phyloP scores from a whole-genome alignment of 2,113 vertebrate species.

The Mesembrinibis cayennensis region DNA sequence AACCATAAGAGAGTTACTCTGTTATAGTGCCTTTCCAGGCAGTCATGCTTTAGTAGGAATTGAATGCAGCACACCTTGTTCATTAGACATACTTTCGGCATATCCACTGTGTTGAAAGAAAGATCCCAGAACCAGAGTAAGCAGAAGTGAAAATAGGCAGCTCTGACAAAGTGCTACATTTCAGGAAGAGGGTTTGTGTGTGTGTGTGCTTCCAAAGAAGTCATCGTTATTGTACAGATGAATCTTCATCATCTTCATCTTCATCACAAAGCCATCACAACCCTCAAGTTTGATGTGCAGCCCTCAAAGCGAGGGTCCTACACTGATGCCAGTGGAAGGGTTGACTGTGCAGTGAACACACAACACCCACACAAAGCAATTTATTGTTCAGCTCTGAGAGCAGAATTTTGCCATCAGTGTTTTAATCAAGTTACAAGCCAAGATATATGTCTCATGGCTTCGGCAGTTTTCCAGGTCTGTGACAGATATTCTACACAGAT shows the following conservation, averaged over 20 bases:
- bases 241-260: neutral
- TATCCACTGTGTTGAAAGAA: neutral
- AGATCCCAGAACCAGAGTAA: neutral
- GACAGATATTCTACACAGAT: neutral
- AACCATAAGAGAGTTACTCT: neutral
- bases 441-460: neutral
- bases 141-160: neutral
- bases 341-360: neutral
- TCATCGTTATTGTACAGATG: neutral
- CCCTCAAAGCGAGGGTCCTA: neutral
- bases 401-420: neutral
- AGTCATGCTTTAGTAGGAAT: neutral
- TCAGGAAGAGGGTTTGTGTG: neutral
- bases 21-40: neutral
- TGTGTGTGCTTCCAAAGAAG: neutral
- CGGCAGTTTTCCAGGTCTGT: neutral
- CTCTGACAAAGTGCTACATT: neutral
- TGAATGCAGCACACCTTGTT: neutral
- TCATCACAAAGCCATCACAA: neutral
- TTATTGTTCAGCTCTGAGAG: neutral
- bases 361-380: neutral
- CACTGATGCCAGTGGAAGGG: neutral
- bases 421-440: neutral
- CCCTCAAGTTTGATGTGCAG: accelerated
- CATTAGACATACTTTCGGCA: neutral